These are phyloP conservation scores for Verasper variegatus DNA, from an alignment of 2,113 vertebrate genomes.

Conservation along the genomic window DNA sequence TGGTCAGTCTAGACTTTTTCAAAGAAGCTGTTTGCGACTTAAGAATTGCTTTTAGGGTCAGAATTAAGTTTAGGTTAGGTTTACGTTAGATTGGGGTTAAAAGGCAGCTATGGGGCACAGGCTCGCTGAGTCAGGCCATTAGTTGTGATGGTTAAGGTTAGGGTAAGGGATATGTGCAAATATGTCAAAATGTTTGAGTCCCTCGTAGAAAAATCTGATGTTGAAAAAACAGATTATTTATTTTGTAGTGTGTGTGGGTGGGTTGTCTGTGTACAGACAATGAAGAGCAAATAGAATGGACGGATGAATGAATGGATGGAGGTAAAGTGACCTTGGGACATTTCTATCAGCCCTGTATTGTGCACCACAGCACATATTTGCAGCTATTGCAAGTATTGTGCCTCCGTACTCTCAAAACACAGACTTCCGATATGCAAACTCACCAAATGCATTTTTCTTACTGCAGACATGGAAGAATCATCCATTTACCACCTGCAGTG, in stretches of 20 bases:
- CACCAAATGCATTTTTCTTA: not conserved
- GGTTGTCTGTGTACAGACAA: not conserved
- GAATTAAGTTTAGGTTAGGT: too few relatives aligned
- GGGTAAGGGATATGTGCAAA: too few relatives aligned
- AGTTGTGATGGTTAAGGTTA: slow-evolving; percentile 1
- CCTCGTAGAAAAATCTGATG: too few relatives aligned
- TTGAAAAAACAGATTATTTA: too few relatives aligned
- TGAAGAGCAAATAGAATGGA: not conserved
- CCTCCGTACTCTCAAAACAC: not conserved
- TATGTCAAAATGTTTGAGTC: too few relatives aligned
- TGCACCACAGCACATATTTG: not conserved
- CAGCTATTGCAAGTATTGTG: not conserved
- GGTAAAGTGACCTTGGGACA: not conserved
- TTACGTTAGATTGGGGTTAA: too few relatives aligned
- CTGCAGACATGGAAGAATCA: slow-evolving; percentile 4
- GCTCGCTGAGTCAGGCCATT: not conserved
- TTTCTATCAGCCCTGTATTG: not conserved
- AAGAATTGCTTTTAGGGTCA: too few relatives aligned
- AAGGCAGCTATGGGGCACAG: too few relatives aligned
- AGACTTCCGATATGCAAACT: not conserved
- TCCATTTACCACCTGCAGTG: slow-evolving; percentile 19
- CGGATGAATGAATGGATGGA: not conserved
- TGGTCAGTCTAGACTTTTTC: not conserved
- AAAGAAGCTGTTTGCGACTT: not conserved
- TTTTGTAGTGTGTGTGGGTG: too few relatives aligned